These are phyloP conservation scores for Lipophrys pholis DNA, from an alignment of 2,113 vertebrate genomes.

Conservation along the genomic window DNA sequence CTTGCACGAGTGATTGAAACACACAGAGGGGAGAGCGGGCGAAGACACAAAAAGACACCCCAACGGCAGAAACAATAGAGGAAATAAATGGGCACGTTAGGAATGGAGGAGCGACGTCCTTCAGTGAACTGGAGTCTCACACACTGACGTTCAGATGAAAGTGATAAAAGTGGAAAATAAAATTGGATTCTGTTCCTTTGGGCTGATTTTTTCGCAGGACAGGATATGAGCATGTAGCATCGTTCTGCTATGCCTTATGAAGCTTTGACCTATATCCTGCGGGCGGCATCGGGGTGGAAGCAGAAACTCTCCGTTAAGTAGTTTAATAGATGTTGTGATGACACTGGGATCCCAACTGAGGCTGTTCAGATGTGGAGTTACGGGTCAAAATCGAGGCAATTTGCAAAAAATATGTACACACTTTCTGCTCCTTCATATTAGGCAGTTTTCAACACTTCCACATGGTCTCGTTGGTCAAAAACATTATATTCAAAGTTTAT, in stretches of 20 bases:
- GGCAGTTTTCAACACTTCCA: too few species aligned
- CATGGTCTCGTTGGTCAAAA: too few species aligned
- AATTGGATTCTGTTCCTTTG: constrained; percentile 56
- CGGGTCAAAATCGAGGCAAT: too few species aligned
- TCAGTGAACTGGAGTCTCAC: not conserved
- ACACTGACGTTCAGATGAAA: not conserved
- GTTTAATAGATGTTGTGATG: too few species aligned
- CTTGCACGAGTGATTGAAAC: constrained; percentile 9
- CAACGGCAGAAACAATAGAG: not conserved
- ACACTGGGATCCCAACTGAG: too few species aligned
- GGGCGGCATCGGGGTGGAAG: too few species aligned
- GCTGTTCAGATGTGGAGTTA: too few species aligned
- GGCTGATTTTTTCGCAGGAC: constrained; percentile 51
- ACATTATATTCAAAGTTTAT: too few species aligned
- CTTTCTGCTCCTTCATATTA: too few species aligned
- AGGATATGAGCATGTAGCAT: constrained; percentile 61
- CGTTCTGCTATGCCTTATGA: constrained; percentile 21
- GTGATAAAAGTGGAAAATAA: constrained; percentile 26
- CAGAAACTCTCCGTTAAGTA: too few species aligned
- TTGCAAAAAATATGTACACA: too few species aligned
- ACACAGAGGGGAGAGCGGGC: not conserved
- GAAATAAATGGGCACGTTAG: not conserved
- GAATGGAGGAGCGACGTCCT: not conserved
- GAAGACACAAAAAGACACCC: too few species aligned
- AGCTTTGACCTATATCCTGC: not conserved